phyloP scores from a whole-genome alignment of 2,113 vertebrate genomes.

The Athene noctua region DNA sequence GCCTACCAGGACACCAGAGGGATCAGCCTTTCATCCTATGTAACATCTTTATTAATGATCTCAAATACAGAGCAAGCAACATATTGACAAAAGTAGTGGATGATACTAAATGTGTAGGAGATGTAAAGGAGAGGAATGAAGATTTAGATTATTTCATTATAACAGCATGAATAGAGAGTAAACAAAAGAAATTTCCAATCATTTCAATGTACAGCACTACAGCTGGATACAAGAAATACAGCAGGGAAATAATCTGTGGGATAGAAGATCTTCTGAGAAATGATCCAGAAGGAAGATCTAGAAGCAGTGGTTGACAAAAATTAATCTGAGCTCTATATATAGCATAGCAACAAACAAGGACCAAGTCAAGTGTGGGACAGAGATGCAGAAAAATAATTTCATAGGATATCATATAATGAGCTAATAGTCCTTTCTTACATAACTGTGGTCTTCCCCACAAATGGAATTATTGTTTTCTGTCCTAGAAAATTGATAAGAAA shows the following conservation, averaged over 20 bases:
- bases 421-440: background rate
- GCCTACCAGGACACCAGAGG: background rate
- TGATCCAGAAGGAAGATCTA: background rate
- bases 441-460: background rate
- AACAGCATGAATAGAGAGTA: background rate
- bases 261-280: background rate
- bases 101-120: background rate
- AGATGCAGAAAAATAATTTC: background rate
- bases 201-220: background rate
- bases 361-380: background rate
- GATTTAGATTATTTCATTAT: background rate
- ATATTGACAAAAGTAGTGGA: background rate
- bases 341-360: background rate
- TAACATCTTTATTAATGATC: background rate
- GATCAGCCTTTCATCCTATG: background rate
- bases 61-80: background rate
- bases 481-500: background rate
- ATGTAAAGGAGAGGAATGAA: background rate
- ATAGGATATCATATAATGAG: background rate
- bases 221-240: background rate
- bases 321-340: background rate
- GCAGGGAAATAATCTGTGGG: background rate
- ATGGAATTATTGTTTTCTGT: background rate
- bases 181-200: background rate
- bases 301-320: background rate